Conservation (phyloP, 2,888 invertebrate genomes). For the Mythimna ferrago region DNA sequence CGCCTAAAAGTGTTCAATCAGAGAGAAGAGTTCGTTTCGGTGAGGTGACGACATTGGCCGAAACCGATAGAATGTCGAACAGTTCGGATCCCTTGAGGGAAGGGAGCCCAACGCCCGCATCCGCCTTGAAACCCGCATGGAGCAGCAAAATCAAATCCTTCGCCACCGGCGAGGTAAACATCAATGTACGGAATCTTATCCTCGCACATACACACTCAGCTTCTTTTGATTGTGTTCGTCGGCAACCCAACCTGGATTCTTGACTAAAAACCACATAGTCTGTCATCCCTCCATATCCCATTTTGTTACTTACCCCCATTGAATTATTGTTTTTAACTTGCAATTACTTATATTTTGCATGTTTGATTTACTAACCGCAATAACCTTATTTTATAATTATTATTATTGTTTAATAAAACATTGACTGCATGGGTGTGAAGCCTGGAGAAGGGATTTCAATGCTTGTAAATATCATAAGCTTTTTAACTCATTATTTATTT, state of each 20-base stretch:
- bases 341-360: slow-evolving; percentile 89
- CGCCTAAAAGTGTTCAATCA: slow-evolving; percentile 83
- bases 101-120: slow-evolving; percentile 81
- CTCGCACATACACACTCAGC: slow-evolving; percentile 82
- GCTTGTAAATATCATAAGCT: slow-evolving; percentile 88
- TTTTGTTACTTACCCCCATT: slow-evolving; percentile 80
- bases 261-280: slow-evolving; percentile 80
- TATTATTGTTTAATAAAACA: slow-evolving; percentile 73
- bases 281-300: slow-evolving; percentile 81
- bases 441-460: slow-evolving; percentile 83
- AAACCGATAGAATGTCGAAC: slow-evolving; percentile 82
- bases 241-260: slow-evolving; percentile 79
- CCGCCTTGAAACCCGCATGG: slow-evolving; percentile 87
- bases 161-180: slow-evolving; percentile 91
- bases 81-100: slow-evolving; percentile 81
- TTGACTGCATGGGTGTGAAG: slow-evolving; percentile 88
- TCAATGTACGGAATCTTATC: slow-evolving; percentile 85
- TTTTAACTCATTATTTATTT: slow-evolving; percentile 80
- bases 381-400: slow-evolving; percentile 75
- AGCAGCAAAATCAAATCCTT: slow-evolving; percentile 90
- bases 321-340: slow-evolving; percentile 81
- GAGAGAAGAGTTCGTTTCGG: slow-evolving; percentile 89
- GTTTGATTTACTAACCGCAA: slow-evolving; percentile 80
- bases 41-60: slow-evolving; percentile 85
- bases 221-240: slow-evolving; percentile 90